Percentiles rank a stretch among this genome's conserved stretches.
Evolutionary conservation across 2,113 vertebrate genomes (phyloP).

Genomic region (Neopipo cinnamomea): DNA sequence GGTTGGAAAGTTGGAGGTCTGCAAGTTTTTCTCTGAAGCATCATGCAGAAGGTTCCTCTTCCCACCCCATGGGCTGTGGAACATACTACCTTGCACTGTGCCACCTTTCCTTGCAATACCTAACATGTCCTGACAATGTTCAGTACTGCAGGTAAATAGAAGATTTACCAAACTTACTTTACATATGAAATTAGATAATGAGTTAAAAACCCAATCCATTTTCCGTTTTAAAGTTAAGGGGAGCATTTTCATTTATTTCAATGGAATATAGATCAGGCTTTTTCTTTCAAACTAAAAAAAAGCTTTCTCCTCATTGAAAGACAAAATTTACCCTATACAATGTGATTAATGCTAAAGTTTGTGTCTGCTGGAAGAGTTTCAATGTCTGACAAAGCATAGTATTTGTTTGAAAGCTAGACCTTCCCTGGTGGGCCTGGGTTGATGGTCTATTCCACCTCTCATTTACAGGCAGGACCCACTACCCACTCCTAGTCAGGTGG

Average conservation of each 20-base stretch:
- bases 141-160: not conserved
- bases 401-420: not conserved
- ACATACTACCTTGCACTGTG: accelerated
- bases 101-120: not conserved
- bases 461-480: not conserved
- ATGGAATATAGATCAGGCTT: not conserved
- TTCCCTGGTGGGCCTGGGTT: not conserved
- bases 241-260: not conserved
- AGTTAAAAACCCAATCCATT: not conserved
- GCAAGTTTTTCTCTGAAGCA: not conserved
- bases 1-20: not conserved
- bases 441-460: not conserved
- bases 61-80: not conserved
- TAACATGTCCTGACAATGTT: not conserved
- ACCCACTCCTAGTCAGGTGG: not conserved
- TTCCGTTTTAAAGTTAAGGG: not conserved
- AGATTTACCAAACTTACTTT: not conserved
- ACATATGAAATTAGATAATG: not conserved
- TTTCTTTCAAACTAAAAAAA: not conserved
- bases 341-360: not conserved
- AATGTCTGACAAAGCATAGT: not conserved
- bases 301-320: not conserved
- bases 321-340: not conserved
- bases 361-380: not conserved
- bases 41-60: not conserved